These are phyloP conservation scores for Turnix velox DNA, from an alignment of 2,113 vertebrate species.

Conservation along the genomic window DNA sequence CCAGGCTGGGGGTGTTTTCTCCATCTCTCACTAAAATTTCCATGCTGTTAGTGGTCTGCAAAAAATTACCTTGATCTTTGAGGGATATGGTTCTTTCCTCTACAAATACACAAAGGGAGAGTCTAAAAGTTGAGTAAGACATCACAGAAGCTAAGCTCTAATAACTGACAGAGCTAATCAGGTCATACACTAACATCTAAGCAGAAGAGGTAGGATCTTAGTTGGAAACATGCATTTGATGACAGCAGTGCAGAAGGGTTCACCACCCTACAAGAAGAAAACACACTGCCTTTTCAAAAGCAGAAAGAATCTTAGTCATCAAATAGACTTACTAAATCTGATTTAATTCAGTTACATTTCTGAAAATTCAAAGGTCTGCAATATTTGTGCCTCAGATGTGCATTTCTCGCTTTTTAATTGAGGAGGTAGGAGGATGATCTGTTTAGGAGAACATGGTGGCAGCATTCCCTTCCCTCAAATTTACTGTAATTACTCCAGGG, in stretches of 20 bases:
- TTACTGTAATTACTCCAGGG: not conserved
- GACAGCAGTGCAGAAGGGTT: not conserved
- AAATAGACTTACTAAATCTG: not conserved
- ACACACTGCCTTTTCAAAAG: not conserved
- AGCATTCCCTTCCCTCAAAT: not conserved
- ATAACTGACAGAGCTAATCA: not conserved
- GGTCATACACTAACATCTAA: not conserved
- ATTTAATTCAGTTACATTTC: not conserved
- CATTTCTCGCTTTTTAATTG: not conserved
- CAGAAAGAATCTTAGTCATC: not conserved
- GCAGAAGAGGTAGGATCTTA: constrained; percentile 24
- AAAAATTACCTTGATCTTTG: not conserved
- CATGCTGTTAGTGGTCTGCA: not conserved
- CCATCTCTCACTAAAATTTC: not conserved
- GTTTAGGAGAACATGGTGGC: not conserved
- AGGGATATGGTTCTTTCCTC: not conserved
- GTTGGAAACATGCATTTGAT: not conserved
- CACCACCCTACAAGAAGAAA: not conserved
- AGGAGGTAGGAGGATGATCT: not conserved
- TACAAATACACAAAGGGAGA: not conserved
- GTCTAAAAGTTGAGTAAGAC: not conserved
- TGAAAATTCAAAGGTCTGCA: not conserved
- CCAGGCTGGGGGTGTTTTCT: not conserved
- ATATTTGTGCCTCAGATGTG: not conserved
- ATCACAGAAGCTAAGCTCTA: not conserved